Base-by-base conservation (phyloP, 1,140 invertebrate genomes). In the Zelostemma sp. region DNA sequence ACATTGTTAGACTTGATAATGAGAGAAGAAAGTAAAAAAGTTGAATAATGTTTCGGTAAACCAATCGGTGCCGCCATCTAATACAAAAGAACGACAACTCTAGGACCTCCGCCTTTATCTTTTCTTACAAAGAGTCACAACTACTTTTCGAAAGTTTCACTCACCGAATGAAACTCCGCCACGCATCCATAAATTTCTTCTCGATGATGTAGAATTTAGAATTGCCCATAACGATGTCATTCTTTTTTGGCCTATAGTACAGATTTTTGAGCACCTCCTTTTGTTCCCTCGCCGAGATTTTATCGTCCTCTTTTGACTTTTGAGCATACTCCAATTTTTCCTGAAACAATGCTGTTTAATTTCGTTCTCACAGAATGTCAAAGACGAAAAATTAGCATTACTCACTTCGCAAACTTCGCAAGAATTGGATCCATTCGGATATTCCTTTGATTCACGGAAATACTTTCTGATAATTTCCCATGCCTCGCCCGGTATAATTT, bases 401-500 rank as follows among this genome's bases (percentile, higher is more conserved):
- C 47, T 54, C 79, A 88, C 87, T 66, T 79, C 75, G 58, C 89
- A 89, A 28, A 83, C 71, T 35, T 72, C 58, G 76, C 89, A 90
- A 0, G 82, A 61, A 6, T 64, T 15, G 14, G 81, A 73, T 19
- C 66, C 62, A 9, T 72, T 28, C 0, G 71, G 25, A 69, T 87
- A 89, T 59, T 87, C 84, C 16, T 83, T 82, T 38, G 86, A 83
- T 17, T 83, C 75, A 3, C 88, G 88, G 77, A 90, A 90, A 79
- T 90, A 88, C 61, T 84, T 85, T 59, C 78, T 77, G 9, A 90
- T 68, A 55, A 87, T 86, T 9, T 67, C 61, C 89, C 89, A 90
- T 0, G 85, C 86, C 73, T 84, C 81, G 1, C 75, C 57, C 1
- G 85, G 82, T 2, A 90, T 82, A 21, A 88, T 67, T 68, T 84